Conservation (phyloP, 1,140 invertebrate species). For the Sminthurides bifidus region DNA sequence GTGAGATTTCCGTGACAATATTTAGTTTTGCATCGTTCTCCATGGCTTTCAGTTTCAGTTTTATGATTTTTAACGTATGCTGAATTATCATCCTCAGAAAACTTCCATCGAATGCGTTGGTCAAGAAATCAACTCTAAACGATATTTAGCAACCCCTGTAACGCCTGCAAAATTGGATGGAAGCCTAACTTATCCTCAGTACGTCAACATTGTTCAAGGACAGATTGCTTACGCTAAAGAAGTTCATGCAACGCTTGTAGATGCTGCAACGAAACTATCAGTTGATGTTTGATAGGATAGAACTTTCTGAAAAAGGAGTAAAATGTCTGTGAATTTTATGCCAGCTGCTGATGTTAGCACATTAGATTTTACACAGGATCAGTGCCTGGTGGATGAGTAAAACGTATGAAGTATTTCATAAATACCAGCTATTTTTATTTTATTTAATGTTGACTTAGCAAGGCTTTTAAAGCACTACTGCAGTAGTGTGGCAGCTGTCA, state of each 20-base stretch:
- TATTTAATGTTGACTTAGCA: too few species aligned
- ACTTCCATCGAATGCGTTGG: conserved; percentile 74
- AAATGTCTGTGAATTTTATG: too few species aligned
- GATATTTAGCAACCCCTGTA: conserved; percentile 66
- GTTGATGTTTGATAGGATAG: too few species aligned
- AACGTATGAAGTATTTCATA: too few species aligned
- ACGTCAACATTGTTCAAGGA: conserved; percentile 62
- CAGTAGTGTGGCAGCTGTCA: too few species aligned
- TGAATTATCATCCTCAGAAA: conserved; percentile 44
- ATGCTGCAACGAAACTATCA: too few species aligned
- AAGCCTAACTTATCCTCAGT: conserved; percentile 70
- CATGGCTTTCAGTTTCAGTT: background rate
- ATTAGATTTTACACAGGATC: too few species aligned
- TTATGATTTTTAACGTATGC: background rate
- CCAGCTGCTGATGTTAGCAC: too few species aligned
- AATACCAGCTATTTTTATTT: too few species aligned
- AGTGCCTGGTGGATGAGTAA: too few species aligned
- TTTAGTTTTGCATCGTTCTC: background rate
- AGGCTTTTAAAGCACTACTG: too few species aligned
- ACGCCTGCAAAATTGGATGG: conserved; percentile 40
- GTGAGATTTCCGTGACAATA: conserved; percentile 40
- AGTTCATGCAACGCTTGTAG: conserved; percentile 68
- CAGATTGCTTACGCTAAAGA: conserved; percentile 78
- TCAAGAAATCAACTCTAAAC: conserved; percentile 62
- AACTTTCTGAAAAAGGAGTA: too few species aligned